phyloP scores from a whole-genome alignment of 1,140 invertebrate species.

The Drosophila rhopaloa region DNA sequence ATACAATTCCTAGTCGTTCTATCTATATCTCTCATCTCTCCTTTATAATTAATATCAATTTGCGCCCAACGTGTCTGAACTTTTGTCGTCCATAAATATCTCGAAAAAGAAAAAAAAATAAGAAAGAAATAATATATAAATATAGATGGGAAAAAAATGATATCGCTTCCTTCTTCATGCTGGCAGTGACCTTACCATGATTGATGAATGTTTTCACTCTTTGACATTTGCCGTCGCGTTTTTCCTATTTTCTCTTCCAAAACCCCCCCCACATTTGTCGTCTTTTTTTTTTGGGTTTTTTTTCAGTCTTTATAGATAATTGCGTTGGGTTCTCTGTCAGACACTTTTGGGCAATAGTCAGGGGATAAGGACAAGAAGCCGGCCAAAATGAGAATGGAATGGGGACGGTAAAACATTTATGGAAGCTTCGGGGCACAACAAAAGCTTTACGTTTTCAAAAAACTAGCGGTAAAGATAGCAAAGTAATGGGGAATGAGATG shows the following conservation, averaged over 20 bases:
- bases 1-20: conserved; percentile 12
- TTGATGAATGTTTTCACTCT: conserved; percentile 81
- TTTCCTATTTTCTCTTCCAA: conserved; percentile 24
- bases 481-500: conserved; percentile 4
- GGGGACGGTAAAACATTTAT: conserved; percentile 22
- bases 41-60: conserved; percentile 79
- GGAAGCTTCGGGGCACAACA: conserved; percentile 13
- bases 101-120: conserved; percentile 4
- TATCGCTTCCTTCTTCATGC: conserved; percentile 47
- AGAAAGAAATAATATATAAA: conserved; percentile 7
- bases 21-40: conserved; percentile 37
- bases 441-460: conserved; percentile 19
- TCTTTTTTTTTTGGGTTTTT: neutral
- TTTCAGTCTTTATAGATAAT: conserved; percentile 57
- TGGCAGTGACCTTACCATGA: conserved; percentile 75
- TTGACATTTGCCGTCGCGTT: conserved; percentile 76
- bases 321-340: conserved; percentile 42
- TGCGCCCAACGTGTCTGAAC: conserved; percentile 53
- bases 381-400: neutral
- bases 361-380: conserved; percentile 11
- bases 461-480: conserved; percentile 6
- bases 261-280: neutral
- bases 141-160: conserved; percentile 28
- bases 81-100: conserved; percentile 41
- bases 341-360: conserved; percentile 38